Base-by-base conservation (phyloP, 2,797 vertebrate genomes). In the Galaxias olidus region DNA sequence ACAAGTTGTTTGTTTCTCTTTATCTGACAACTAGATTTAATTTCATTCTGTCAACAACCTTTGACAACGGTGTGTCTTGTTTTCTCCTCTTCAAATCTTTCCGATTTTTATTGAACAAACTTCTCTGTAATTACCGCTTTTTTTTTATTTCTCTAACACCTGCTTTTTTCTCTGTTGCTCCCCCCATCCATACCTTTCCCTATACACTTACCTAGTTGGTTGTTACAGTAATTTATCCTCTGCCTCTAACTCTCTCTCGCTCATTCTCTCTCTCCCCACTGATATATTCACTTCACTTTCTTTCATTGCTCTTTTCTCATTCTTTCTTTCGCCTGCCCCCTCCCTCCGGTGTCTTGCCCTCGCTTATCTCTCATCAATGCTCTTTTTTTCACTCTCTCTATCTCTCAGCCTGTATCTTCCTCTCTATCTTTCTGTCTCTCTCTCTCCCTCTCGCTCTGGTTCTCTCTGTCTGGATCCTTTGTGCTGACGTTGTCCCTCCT, bases 11-110 rank as follows among this genome's bases (percentile, higher is more conserved):
- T 78, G 57, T 66, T 63, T 43, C 56, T 44, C 51, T 62, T 69
- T 74, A 51, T 66, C 70, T 62, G 42, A 57, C 45, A 69, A 60
- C 66, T 69, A 79, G 30, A 68, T 54, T 61, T 41, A 10, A 10
- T 69, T 12, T 46, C 9, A 9, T 69, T 74, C 45, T 76, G 57
- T 63, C 46, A 10, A 59, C 62, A 57, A 61, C 48, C 41, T 53
- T 69, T 58, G 52, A 68, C 63, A 65, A 63, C 63, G 61, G 46
- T 72, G 56, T 44, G 8, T 63, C 57, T 51, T 50, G 17, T 68
- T 42, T 47, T 19, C 54, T 46, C 55, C 18, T 2, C 40, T 30
- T 55, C 51, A 10, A 17, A 53, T 9, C 11, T 10, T 40, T 14
- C 53, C 8, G 20, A 1, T 30, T 40, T 20, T 55, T 51, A 5